Evolutionary conservation across 2,113 vertebrate species (phyloP), one percentile per base, ranked within the genome.

Genomic region (Ivindomyrus marchei): DNA sequence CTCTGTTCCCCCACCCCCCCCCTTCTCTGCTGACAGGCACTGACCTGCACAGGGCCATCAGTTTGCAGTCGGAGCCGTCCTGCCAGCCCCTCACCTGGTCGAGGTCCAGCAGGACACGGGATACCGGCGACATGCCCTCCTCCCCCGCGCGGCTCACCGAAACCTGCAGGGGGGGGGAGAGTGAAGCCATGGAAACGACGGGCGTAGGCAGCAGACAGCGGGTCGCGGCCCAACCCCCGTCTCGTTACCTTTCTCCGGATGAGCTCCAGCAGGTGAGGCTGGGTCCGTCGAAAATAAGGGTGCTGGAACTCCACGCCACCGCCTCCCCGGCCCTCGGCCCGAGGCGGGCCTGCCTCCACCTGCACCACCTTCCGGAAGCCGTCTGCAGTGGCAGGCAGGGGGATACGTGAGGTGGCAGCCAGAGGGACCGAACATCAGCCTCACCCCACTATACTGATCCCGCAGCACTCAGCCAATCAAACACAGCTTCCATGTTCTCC

Each of bases 331-430:
- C 52, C 49, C 11, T 90, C 90, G 8, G 58, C 24, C 88, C 56
- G 89, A 5, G 88, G 90, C 36, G 92, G 53, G 1, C 89, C 91
- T 0, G 36, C 11, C 13, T 90, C 92, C 66, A 91, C 84, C 9
- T 91, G 91, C 21, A 88, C 86, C 89, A 92, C 91, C 74, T 93
- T 93, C 86, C 92, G 92, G 87, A 93, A 92, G 19, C 91, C 93
- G 66, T 93, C 92, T 93, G 89, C 47, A 66, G 42, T 31, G 31
- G 13, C 46, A 50, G 45, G 2, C 66, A 31, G 53, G 15, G 27
- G 0, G 39, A 39, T 1, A 39, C 36, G 36, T 39, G 36, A 39
- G 36, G 36, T 39, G 36, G 36, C 36, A 39, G 36, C 36, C 36
- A 2, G 36, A 39, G 36, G 0, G 36, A 66, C 58, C 50, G 8